Evolutionary conservation across 2,797 vertebrate genomes (phyloP).

Genomic region (Malurus leucopterus): DNA sequence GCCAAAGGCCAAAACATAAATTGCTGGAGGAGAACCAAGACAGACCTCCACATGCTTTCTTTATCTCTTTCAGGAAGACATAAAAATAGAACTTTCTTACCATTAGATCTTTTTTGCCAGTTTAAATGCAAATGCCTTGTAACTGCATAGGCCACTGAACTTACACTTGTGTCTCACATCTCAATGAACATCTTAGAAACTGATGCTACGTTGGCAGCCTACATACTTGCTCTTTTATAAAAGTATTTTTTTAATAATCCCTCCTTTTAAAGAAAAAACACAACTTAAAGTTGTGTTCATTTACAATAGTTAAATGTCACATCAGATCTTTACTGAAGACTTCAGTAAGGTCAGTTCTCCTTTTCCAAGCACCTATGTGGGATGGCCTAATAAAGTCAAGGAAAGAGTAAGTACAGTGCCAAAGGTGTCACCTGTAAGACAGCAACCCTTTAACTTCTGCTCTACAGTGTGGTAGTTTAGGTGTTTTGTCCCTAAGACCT

Average conservation of each 20-base stretch:
- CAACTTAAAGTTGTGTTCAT: background rate
- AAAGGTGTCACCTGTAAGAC: background rate
- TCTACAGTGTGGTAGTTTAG: background rate
- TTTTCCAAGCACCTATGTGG: background rate
- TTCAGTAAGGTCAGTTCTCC: background rate
- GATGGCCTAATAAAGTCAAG: background rate
- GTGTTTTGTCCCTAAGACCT: background rate
- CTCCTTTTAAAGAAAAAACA: background rate
- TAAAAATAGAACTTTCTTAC: background rate
- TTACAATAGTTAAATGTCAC: background rate
- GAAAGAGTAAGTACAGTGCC: fast-evolving
- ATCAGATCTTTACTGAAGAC: background rate
- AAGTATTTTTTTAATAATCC: background rate
- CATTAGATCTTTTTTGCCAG: background rate
- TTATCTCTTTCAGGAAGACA: background rate
- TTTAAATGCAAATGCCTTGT: background rate
- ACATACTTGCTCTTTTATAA: background rate
- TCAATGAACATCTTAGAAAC: background rate
- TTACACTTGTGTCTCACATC: background rate
- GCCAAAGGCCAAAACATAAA: background rate
- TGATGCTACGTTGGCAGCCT: background rate
- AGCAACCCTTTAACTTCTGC: background rate
- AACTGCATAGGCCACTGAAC: background rate
- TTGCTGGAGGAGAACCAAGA: background rate
- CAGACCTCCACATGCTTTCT: background rate